Conservation (phyloP, 2,888 invertebrate species). For the Trichogramma dendrolimi region DNA sequence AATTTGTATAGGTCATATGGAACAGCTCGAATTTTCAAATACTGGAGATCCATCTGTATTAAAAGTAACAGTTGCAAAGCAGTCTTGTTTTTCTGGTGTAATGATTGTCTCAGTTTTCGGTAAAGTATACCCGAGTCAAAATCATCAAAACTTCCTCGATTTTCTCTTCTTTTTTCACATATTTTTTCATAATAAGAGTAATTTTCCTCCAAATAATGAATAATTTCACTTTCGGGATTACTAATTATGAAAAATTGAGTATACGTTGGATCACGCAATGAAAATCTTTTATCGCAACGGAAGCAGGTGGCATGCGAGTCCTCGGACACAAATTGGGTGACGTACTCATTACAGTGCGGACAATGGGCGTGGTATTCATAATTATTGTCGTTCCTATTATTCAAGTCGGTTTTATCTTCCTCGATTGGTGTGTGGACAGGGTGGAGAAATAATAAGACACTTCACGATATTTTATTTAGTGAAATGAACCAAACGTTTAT, state of each 20-base stretch:
- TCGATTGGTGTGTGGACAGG: no score
- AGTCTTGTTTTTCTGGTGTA: slow-evolving; percentile 10
- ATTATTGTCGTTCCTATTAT: no score
- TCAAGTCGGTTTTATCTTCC: no score
- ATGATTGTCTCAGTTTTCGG: slow-evolving; percentile 15
- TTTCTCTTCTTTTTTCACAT: neutral
- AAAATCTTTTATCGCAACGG: slow-evolving; percentile 2
- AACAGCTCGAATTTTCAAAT: slow-evolving; percentile 21
- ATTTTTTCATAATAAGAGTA: slow-evolving; percentile 4
- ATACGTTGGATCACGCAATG: slow-evolving; percentile 3
- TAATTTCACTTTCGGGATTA: slow-evolving; percentile 4
- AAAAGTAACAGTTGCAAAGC: slow-evolving; percentile 20
- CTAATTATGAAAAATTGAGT: slow-evolving; percentile 5
- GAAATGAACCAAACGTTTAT: no score
- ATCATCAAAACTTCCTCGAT: slow-evolving; percentile 4
- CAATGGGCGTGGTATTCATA: no score
- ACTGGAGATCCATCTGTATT: slow-evolving; percentile 27
- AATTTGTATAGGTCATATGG: slow-evolving; percentile 26
- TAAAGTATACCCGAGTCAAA: slow-evolving; percentile 20
- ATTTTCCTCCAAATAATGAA: slow-evolving; percentile 11
- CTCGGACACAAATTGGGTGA: no score
- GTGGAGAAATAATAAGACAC: no score
- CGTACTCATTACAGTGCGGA: no score
- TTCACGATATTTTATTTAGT: no score
- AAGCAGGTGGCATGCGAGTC: neutral